Evolutionary conservation across 35 echinoderm and acorn worm genomes (phyloP).

Genomic region (Ophioderma brevispina): DNA sequence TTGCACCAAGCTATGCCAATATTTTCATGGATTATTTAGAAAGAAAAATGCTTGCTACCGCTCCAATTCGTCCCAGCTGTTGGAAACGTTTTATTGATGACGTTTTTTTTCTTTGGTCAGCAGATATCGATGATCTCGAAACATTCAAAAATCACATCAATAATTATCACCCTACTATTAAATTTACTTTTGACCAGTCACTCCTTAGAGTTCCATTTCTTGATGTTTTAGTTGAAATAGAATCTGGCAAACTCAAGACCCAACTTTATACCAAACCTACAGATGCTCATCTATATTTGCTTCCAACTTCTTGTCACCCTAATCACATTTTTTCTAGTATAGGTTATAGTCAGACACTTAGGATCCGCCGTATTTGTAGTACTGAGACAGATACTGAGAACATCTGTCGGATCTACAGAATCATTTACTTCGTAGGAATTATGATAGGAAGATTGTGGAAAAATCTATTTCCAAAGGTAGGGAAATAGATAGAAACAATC

Average conservation of each 20-base stretch:
- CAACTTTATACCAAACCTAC: not conserved
- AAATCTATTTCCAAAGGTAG: too few species aligned
- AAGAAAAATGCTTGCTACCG: not conserved
- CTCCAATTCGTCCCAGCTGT: not conserved
- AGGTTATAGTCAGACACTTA: not conserved
- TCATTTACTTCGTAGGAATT: too few species aligned
- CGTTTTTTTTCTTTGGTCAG: not conserved
- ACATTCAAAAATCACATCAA: not conserved
- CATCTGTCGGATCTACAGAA: too few species aligned
- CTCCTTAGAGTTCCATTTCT: not conserved
- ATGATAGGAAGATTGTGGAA: too few species aligned
- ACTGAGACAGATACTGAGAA: too few species aligned
- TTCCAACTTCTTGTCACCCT: not conserved
- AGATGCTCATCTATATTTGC: not conserved
- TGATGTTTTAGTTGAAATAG: not conserved
- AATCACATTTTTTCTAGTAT: not conserved
- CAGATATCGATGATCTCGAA: not conserved
- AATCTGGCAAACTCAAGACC: not conserved
- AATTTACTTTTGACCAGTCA: not conserved
- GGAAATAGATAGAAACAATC: too few species aligned
- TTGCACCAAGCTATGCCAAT: slow-evolving; percentile 15
- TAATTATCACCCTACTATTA: not conserved
- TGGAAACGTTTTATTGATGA: not conserved
- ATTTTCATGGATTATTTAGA: slow-evolving; percentile 15
- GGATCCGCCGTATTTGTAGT: too few species aligned